Conservation (phyloP, 2,113 vertebrate genomes). For the Myrmecophaga tridactyla region DNA sequence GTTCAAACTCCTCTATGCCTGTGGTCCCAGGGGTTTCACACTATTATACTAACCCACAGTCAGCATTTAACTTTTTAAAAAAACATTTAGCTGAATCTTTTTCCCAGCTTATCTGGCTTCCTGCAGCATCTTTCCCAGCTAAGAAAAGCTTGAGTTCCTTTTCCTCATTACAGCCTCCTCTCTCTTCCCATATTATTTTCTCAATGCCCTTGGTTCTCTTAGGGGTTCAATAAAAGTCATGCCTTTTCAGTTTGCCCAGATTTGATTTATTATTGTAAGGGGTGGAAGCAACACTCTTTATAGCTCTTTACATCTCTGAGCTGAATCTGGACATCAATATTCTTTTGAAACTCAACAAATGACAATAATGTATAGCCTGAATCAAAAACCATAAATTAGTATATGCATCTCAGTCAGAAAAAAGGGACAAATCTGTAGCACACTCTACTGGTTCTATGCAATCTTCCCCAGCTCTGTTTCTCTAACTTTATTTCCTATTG, state of each 20-base stretch:
- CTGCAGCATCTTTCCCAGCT: not conserved
- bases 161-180: not conserved
- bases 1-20: not conserved
- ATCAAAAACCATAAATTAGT: not conserved
- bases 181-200: not conserved
- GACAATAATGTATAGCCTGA: not conserved
- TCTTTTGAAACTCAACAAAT: not conserved
- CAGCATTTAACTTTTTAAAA: not conserved
- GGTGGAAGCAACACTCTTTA: not conserved
- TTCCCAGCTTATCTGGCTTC: not conserved
- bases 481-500: not conserved
- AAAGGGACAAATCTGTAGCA: not conserved
- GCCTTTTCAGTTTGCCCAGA: not conserved
- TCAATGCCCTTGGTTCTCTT: not conserved
- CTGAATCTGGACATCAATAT: not conserved
- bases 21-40: too few relatives aligned
- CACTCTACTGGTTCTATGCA: not conserved
- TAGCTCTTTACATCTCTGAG: not conserved
- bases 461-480: not conserved
- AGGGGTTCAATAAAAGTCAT: not conserved
- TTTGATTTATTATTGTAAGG: not conserved
- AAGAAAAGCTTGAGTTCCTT: not conserved
- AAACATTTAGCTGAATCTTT: not conserved
- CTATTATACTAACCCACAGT: not conserved
- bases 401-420: not conserved